phyloP scores from a whole-genome alignment of 2,797 vertebrate genomes.

The Cossypha niveicapilla region DNA sequence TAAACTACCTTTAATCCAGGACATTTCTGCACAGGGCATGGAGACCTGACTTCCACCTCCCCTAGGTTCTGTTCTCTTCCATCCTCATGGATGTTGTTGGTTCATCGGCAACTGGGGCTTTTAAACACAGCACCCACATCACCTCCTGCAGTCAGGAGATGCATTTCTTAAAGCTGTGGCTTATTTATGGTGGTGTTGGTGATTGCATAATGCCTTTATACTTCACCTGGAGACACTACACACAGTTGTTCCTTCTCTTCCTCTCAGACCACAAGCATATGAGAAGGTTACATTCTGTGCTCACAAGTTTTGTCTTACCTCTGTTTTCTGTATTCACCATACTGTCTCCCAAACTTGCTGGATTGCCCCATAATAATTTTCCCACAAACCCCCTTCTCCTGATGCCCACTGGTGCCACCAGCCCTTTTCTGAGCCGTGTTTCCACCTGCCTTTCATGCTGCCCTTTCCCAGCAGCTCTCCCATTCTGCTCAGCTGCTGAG shows the following conservation, averaged over 20 bases:
- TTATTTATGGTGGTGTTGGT: background rate
- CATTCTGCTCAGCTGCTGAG: background rate
- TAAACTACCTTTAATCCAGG: background rate
- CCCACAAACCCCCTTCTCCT: background rate
- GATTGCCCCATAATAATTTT: background rate
- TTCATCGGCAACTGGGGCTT: background rate
- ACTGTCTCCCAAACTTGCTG: background rate
- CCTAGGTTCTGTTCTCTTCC: background rate
- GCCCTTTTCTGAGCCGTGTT: fast-evolving
- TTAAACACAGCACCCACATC: background rate
- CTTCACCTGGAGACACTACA: background rate
- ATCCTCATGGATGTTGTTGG: background rate
- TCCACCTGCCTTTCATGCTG: background rate
- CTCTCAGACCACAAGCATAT: background rate
- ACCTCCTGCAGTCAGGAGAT: background rate
- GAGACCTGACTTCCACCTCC: background rate
- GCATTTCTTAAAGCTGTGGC: background rate
- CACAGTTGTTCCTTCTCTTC: background rate
- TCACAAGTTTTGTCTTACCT: background rate
- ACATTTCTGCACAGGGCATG: background rate
- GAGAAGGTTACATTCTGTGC: fast-evolving
- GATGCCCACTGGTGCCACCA: background rate
- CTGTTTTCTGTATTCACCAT: background rate
- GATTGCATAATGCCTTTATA: background rate
- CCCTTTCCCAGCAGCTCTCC: background rate